A percentile compares a stretch with the other conserved stretches of the same genome.
phyloP scores from a whole-genome alignment of 2,113 vertebrate species.

The human region GRCh38 chr7:57028001-57028500 shows the following conservation, averaged over 20 bases:
- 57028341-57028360: too few relatives aligned
- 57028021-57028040: background rate
- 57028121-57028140: background rate
- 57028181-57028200: background rate
- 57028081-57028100: background rate
- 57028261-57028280: background rate
- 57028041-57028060: background rate
- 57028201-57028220: accelerated
- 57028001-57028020: background rate
- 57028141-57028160: background rate
- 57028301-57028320: background rate
- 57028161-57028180: background rate
- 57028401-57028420: background rate
- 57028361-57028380: background rate
- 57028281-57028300: background rate
- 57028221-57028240: background rate
- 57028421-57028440: background rate
- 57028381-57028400: background rate
- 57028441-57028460: background rate
- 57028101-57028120: background rate
- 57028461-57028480: background rate
- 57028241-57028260: background rate
- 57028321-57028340: background rate
- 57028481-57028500: background rate
- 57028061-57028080: background rate